Evolutionary conservation across 2,113 vertebrate species (phyloP), one percentile per base, ranked within the genome.

Genomic region (Sprattus sprattus): DNA sequence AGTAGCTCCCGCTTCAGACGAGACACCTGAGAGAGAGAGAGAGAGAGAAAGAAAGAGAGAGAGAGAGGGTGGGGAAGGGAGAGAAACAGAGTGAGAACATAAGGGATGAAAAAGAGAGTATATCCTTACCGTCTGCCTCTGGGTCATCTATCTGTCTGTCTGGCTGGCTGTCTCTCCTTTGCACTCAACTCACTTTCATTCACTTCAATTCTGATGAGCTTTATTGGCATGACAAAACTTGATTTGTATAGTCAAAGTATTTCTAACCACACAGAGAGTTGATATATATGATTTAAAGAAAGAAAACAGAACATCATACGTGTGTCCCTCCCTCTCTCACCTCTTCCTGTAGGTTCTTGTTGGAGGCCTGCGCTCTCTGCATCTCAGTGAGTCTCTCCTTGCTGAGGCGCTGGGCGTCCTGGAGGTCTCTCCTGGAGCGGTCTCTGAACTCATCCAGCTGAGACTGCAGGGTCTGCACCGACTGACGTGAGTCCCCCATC

Each of bases 401-500:
- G 89, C 92, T 93, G 89, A 94, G 95, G 39, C 96, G 95, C 86
- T 98, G 98, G 3, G 94, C 95, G 0, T 99, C 98, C 0, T 91
- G 92, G 82, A 98, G 90, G 87, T 99, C 98, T 88, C 93, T 94
- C 67, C 96, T 95, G 0, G 97, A 95, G 54, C 96, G 97, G 85
- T 99, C 98, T 90, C 95, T 95, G 85, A 96, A 97, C 50, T 98
- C 97, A 11, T 98, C 97, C 85, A 99, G 91, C 90, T 99, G 97
- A 0, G 92, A 84, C 85, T 95, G 96, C 57, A 99, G 94, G 0
- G 49, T 7, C 0, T 91, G 89, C 75, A 99, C 93, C 0, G 96
- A 96, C 86, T 95, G 94, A 57, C 96, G 95, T 0, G 98, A 99
- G 39, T 97, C 96, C 5, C 91, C 91, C 3, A 96, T 92, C 93